These are phyloP conservation scores for Eumaeus atala DNA, from an alignment of 1,140 invertebrate species.

Conservation along the genomic window DNA sequence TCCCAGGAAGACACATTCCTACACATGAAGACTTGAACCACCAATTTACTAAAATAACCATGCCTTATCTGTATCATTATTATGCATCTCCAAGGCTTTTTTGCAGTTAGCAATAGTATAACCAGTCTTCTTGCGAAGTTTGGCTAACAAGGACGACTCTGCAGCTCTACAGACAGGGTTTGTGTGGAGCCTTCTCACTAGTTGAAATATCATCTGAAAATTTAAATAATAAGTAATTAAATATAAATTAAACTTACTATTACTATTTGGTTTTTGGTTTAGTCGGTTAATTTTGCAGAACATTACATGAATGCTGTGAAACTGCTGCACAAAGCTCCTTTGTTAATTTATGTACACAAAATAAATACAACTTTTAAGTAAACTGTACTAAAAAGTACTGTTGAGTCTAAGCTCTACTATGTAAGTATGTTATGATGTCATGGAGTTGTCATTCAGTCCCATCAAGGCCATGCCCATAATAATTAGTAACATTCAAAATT, in stretches of 20 bases:
- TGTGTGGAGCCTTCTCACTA: slow-evolving; percentile 63
- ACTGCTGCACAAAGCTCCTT: too few species aligned
- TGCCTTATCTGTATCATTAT: slow-evolving; percentile 89
- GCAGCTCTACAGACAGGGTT: slow-evolving; percentile 62
- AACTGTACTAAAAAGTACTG: not conserved
- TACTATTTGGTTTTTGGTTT: too few species aligned
- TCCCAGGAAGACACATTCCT: too few species aligned
- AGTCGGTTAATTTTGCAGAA: too few species aligned
- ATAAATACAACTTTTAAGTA: not conserved
- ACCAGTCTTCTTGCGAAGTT: slow-evolving; percentile 93
- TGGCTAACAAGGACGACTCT: slow-evolving; percentile 81
- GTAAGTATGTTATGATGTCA: slow-evolving; percentile 1
- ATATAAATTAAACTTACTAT: not conserved
- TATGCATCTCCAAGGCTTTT: slow-evolving; percentile 91
- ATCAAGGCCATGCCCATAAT: slow-evolving; percentile 35
- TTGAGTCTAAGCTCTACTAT: not conserved
- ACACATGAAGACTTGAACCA: too few species aligned
- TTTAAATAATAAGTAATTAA: slow-evolving; percentile 9
- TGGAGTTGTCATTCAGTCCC: slow-evolving; percentile 18
- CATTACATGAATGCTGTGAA: not conserved
- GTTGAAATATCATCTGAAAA: slow-evolving; percentile 70
- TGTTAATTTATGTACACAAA: too few species aligned
- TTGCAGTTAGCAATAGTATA: slow-evolving; percentile 97
- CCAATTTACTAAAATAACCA: slow-evolving; percentile 26
- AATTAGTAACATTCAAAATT: slow-evolving; percentile 17